These are phyloP conservation scores for Ptilodon capucinus DNA, from an alignment of 2,888 invertebrate genomes.

Conservation along the genomic window DNA sequence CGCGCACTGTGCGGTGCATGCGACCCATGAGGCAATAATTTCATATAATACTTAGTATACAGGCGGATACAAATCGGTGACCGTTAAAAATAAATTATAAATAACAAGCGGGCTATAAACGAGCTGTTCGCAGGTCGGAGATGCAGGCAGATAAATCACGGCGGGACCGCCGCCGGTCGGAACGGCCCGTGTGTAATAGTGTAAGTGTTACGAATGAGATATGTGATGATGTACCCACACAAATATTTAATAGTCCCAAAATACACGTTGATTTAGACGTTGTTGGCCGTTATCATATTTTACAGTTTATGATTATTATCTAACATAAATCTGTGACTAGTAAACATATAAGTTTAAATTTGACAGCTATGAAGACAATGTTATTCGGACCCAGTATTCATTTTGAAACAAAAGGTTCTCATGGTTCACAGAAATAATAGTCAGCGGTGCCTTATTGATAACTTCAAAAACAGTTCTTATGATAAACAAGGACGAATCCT, in stretches of 20 bases:
- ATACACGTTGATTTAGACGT: slow-evolving; percentile 35
- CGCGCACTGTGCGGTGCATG: slow-evolving; percentile 36
- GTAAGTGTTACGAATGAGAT: slow-evolving; percentile 68
- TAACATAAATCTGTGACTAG: not conserved
- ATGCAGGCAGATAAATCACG: slow-evolving; percentile 79
- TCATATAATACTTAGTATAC: slow-evolving; percentile 15
- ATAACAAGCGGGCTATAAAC: slow-evolving; percentile 80
- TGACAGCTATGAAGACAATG: no score
- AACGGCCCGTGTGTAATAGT: slow-evolving; percentile 48
- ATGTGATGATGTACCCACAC: slow-evolving; percentile 53
- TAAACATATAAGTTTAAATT: no score
- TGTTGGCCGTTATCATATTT: not conserved
- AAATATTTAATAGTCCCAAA: slow-evolving; percentile 47
- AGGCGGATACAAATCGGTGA: slow-evolving; percentile 70
- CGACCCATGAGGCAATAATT: slow-evolving; percentile 42
- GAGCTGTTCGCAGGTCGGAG: slow-evolving; percentile 78
- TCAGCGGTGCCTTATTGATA: not conserved
- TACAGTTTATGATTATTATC: not conserved
- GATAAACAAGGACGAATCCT: slow-evolving; percentile 24
- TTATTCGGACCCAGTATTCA: no score
- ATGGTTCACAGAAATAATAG: no score
- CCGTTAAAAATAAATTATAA: slow-evolving; percentile 83
- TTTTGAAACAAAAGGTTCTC: no score
- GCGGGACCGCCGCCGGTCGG: slow-evolving; percentile 46
- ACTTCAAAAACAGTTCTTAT: not conserved